phyloP scores from a whole-genome alignment of 2,888 invertebrate species.

The Agrotis puta region DNA sequence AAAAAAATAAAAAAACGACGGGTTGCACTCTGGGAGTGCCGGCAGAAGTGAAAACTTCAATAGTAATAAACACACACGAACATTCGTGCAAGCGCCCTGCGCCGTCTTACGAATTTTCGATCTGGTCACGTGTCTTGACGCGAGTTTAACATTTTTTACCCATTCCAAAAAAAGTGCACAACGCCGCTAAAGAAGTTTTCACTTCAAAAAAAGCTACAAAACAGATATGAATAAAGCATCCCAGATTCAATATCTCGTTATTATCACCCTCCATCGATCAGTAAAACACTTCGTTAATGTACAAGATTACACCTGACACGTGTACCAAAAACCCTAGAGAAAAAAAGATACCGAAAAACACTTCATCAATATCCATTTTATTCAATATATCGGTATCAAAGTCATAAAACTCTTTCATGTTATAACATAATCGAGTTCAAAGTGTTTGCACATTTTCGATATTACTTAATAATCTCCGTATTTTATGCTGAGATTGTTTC shows the following conservation, averaged over 20 bases:
- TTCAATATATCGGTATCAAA: conserved; percentile 6
- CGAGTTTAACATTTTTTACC: too few species aligned
- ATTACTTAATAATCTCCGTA: conserved; percentile 55
- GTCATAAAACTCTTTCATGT: conserved; percentile 31
- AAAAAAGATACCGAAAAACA: background rate
- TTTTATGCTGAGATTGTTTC: conserved; percentile 56
- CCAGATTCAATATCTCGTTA: background rate
- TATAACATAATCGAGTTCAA: conserved; percentile 40
- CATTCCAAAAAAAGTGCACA: too few species aligned
- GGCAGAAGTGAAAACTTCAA: too few species aligned
- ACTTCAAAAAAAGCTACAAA: too few species aligned
- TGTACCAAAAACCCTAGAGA: background rate
- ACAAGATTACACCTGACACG: background rate
- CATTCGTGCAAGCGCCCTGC: too few species aligned
- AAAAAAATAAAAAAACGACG: too few species aligned
- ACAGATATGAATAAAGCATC: background rate
- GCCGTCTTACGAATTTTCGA: too few species aligned
- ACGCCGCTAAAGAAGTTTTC: too few species aligned
- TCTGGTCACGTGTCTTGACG: too few species aligned
- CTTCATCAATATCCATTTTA: conserved; percentile 2
- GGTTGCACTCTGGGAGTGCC: too few species aligned
- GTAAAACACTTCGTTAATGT: background rate
- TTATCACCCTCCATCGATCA: background rate
- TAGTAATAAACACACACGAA: too few species aligned
- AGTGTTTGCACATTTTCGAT: conserved; percentile 54